phyloP scores from a whole-genome alignment of 2,888 invertebrate species.

The Platycnemis pennipes region DNA sequence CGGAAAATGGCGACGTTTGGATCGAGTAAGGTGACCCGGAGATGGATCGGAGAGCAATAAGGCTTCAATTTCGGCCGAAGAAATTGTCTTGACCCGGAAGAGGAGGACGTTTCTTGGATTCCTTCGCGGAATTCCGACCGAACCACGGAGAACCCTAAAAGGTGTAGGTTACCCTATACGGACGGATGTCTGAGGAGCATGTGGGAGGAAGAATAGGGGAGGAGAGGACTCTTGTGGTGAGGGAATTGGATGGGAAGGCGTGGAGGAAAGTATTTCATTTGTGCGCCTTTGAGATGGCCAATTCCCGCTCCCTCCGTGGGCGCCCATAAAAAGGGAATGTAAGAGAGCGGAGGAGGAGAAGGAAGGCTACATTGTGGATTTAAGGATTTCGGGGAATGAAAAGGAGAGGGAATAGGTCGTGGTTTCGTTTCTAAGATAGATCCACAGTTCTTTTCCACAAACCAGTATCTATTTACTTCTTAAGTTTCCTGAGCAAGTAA shows the following conservation, averaged over 20 bases:
- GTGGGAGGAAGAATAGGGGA: not conserved
- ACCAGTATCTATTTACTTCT: too few relatives aligned
- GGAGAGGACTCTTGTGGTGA: not conserved
- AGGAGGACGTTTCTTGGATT: not conserved
- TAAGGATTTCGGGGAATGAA: not conserved
- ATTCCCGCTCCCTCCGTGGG: not conserved
- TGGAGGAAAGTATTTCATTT: not conserved
- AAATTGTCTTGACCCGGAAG: not conserved
- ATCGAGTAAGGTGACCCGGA: not conserved
- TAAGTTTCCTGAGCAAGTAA: too few relatives aligned
- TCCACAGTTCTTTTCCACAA: too few relatives aligned
- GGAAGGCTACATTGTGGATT: not conserved
- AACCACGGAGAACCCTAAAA: not conserved
- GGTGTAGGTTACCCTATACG: not conserved
- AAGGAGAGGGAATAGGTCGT: not conserved
- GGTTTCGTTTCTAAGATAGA: too few relatives aligned
- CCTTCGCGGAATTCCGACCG: not conserved
- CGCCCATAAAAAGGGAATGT: not conserved
- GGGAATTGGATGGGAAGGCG: not conserved
- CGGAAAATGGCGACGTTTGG: not conserved
- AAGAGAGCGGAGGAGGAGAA: not conserved
- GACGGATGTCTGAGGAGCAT: not conserved
- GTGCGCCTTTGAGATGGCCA: not conserved
- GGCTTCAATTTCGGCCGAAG: not conserved
- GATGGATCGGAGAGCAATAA: not conserved